Conservation (phyloP, 2,888 invertebrate genomes). For the Patella pellucida region DNA sequence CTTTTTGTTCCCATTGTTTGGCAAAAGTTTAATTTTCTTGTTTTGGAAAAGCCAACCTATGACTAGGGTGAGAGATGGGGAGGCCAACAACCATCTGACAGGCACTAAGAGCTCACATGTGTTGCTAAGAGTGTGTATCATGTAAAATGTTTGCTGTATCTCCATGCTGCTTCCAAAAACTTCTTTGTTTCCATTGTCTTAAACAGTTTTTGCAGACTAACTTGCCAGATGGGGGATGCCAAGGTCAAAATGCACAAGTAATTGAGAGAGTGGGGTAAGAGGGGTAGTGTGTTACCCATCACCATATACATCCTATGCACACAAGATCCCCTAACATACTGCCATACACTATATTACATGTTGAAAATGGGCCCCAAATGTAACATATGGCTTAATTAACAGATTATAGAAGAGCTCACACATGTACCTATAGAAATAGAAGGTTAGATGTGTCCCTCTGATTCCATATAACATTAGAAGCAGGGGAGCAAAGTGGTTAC, state of each 20-base stretch:
- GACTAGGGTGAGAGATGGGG: conserved; percentile 43
- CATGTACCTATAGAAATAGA: conserved; percentile 9
- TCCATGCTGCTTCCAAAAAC: background rate
- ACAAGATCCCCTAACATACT: conserved; percentile 8
- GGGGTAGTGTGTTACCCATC: conserved; percentile 14
- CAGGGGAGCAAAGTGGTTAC: conserved; percentile 2
- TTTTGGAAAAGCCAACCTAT: conserved; percentile 49
- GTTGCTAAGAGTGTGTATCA: conserved; percentile 28
- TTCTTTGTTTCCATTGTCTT: conserved; percentile 43
- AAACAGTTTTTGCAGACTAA: conserved; percentile 31
- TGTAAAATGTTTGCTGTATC: conserved; percentile 21
- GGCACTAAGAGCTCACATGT: conserved; percentile 35
- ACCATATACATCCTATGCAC: background rate
- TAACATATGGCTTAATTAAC: conserved; percentile 42
- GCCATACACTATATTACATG: conserved; percentile 8
- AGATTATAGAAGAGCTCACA: conserved; percentile 23
- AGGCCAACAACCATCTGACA: conserved; percentile 37
- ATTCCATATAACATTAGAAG: conserved; percentile 6
- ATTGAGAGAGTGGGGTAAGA: conserved; percentile 24
- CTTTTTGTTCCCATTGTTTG: conserved; percentile 62
- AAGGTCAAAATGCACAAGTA: conserved; percentile 27
- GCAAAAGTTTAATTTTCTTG: conserved; percentile 62
- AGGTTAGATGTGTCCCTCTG: conserved; percentile 2
- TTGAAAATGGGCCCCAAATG: conserved; percentile 13
- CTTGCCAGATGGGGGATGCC: conserved; percentile 40